Evolutionary conservation across 2,797 vertebrate genomes (phyloP).

Genomic region (Pangasius larnaudii): DNA sequence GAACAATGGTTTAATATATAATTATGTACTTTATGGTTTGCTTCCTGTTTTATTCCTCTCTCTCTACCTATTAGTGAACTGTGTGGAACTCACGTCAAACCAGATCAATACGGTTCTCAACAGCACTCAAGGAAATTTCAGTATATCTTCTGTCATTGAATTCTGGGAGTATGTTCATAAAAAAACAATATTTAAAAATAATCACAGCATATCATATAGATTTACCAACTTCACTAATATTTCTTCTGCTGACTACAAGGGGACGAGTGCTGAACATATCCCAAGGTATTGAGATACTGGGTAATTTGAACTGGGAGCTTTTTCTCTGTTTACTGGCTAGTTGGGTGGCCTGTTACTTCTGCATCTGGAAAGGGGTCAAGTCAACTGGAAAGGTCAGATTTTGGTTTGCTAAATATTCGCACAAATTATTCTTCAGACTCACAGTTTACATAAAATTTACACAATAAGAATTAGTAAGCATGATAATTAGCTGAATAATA

Average conservation of each 20-base stretch:
- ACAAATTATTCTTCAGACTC: not conserved
- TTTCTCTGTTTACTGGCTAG: conserved; percentile 16
- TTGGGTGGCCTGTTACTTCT: conserved; percentile 7
- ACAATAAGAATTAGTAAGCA: not conserved
- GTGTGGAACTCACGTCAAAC: conserved; percentile 21
- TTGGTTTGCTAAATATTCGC: not conserved
- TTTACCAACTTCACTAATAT: not conserved
- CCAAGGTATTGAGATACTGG: not conserved
- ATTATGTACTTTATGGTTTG: not conserved
- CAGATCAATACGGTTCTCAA: not conserved
- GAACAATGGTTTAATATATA: not conserved
- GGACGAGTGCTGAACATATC: not conserved
- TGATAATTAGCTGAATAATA: not conserved
- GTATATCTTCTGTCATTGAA: conserved; percentile 21
- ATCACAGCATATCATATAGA: not conserved
- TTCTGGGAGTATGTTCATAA: conserved; percentile 30
- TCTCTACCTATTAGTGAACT: conserved; percentile 16
- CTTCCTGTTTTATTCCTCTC: conserved; percentile 4
- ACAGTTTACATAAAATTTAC: not conserved
- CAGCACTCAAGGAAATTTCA: conserved; percentile 21
- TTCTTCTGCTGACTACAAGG: not conserved
- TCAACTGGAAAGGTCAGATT: conserved; percentile 25
- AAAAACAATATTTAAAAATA: not conserved
- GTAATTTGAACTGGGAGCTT: conserved; percentile 18
- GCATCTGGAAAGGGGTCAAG: conserved; percentile 33